phyloP scores from a whole-genome alignment of 2,113 vertebrate genomes.

The Xiphophorus hellerii region DNA sequence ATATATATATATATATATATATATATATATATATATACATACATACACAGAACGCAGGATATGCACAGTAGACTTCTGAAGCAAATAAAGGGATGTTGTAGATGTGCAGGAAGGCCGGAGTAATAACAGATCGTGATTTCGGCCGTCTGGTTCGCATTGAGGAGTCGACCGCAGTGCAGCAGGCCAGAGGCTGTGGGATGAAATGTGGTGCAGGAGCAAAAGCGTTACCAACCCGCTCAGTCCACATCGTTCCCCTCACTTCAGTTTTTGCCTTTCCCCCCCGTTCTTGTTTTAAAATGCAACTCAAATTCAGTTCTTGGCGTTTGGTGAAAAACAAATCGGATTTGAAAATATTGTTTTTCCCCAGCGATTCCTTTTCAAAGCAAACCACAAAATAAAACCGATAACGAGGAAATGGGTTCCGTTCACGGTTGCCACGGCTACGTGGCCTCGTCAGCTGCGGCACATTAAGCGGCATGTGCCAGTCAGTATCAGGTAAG shows the following conservation, averaged over 20 bases:
- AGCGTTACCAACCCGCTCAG: constrained; percentile 26
- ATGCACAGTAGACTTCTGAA: constrained; percentile 38
- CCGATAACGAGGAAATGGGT: not conserved
- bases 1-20: too few species aligned
- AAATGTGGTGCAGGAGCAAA: constrained; percentile 42
- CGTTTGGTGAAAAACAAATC: not conserved
- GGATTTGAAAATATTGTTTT: not conserved
- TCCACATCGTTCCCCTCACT: constrained; percentile 20
- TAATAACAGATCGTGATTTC: constrained; percentile 53
- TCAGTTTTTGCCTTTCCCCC: not conserved
- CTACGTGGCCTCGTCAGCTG: not conserved
- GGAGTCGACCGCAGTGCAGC: constrained; percentile 50
- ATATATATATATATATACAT: too few species aligned
- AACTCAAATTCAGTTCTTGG: constrained; percentile 24
- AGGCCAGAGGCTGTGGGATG: constrained; percentile 42
- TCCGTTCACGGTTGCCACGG: not conserved
- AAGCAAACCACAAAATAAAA: not conserved
- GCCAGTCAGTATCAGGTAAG: constrained; percentile 7
- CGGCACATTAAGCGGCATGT: constrained; percentile 11
- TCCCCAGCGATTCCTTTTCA: not conserved
- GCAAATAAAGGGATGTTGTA: constrained; percentile 57
- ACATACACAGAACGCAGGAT: constrained; percentile 52
- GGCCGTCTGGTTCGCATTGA: constrained; percentile 57
- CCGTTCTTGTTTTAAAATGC: constrained; percentile 1
- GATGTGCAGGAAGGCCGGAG: constrained; percentile 58